phyloP scores from a whole-genome alignment of 2,797 vertebrate species.

The Thaleichthys pacificus region DNA sequence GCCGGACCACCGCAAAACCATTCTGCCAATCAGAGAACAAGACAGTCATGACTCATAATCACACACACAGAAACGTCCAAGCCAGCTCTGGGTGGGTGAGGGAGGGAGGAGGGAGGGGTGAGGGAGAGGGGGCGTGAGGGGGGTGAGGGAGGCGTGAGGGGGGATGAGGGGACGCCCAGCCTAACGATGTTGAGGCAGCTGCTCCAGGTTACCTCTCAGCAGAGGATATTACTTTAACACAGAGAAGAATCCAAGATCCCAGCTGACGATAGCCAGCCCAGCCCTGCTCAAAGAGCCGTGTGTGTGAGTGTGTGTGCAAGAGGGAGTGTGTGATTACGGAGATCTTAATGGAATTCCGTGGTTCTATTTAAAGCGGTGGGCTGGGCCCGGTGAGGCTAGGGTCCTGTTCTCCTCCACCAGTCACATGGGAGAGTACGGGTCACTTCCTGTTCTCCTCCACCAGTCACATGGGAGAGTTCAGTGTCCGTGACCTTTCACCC shows the following conservation, averaged over 20 bases:
- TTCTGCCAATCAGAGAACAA: conserved; percentile 75
- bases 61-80: neutral
- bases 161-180: conserved; percentile 38
- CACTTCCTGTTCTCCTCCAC: conserved; percentile 36
- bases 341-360: conserved; percentile 49
- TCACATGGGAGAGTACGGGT: conserved; percentile 39
- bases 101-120: neutral
- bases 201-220: conserved; percentile 64
- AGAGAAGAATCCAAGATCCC: conserved; percentile 40
- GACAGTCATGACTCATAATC: conserved; percentile 6
- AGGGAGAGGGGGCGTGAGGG: conserved; percentile 8
- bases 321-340: conserved; percentile 12
- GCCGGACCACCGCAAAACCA: conserved; percentile 95
- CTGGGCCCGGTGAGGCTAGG: conserved; percentile 10
- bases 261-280: conserved; percentile 42
- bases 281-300: conserved; percentile 16
- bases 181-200: conserved; percentile 76
- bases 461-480: conserved; percentile 3
- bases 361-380: conserved; percentile 22
- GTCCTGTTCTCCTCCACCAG: conserved; percentile 34
- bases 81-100: conserved; percentile 2
- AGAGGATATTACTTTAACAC: conserved; percentile 59
- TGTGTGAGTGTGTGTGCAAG: conserved; percentile 7
- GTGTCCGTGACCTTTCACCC: neutral
- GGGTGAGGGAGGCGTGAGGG: conserved; percentile 24